Percentiles rank a stretch among this genome's conserved stretches.
Conservation (phyloP, 2,113 vertebrate genomes). For the Coregonus clupeaformis region DNA sequence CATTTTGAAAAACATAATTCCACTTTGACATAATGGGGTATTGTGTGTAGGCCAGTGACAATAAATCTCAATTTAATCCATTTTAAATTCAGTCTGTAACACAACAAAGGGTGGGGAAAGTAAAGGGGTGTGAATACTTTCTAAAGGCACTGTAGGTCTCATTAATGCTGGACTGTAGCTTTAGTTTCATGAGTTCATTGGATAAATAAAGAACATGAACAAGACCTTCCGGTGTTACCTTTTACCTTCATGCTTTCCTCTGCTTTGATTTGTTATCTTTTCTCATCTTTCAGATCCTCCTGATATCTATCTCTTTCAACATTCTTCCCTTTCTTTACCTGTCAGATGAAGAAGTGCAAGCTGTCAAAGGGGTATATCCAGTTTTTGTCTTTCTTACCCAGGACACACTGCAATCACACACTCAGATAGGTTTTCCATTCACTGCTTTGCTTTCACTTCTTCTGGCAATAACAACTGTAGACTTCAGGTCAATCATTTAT, state of each 20-base stretch:
- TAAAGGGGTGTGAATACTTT: neutral
- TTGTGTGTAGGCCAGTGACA: no score
- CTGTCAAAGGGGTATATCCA: slow-evolving; percentile 33
- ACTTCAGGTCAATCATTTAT: slow-evolving; percentile 45
- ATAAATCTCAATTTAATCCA: no score
- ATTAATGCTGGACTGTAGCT: neutral
- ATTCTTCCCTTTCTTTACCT: slow-evolving; percentile 61
- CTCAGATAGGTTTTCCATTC: slow-evolving; percentile 26
- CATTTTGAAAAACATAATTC: no score
- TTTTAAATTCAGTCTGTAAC: no score
- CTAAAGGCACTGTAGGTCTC: neutral
- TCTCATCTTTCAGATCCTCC: slow-evolving; percentile 49
- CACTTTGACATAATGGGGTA: no score
- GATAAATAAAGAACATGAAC: no score
- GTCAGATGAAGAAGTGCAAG: slow-evolving; percentile 41
- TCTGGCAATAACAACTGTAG: slow-evolving; percentile 34
- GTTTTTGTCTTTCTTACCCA: slow-evolving; percentile 39
- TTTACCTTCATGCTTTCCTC: slow-evolving; percentile 2
- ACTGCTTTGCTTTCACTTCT: slow-evolving; percentile 31
- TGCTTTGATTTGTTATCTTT: slow-evolving; percentile 51
- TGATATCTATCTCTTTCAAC: slow-evolving; percentile 64
- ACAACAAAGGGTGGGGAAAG: no score
- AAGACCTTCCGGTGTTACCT: no score
- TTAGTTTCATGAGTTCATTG: neutral
- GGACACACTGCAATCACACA: slow-evolving; percentile 36